These are phyloP conservation scores for Macrotrachela quadricornifera DNA, from an alignment of 1,140 invertebrate genomes.

Conservation along the genomic window DNA sequence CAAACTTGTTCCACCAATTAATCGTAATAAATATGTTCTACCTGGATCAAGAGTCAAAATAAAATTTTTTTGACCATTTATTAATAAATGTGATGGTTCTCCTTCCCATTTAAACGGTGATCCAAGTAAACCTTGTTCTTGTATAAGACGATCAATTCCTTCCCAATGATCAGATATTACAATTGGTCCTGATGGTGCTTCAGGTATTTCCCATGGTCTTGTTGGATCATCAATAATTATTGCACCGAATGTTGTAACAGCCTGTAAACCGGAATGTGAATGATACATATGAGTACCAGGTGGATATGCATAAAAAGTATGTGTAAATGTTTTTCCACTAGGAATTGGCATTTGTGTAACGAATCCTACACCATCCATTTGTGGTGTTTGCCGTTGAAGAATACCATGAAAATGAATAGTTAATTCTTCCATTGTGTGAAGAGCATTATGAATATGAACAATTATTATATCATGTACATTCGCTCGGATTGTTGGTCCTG, in stretches of 20 bases:
- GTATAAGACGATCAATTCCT: too few relatives aligned
- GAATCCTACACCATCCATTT: constrained; percentile 69
- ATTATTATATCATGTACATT: constrained; percentile 62
- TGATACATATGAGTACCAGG: constrained; percentile 19
- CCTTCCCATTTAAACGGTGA: too few relatives aligned
- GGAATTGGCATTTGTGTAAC: constrained; percentile 71
- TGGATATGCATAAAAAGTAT: constrained; percentile 36
- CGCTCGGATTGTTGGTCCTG: constrained; percentile 37
- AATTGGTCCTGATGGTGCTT: too few relatives aligned
- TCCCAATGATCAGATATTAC: too few relatives aligned
- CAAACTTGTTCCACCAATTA: too few relatives aligned
- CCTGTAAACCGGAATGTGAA: constrained; percentile 18
- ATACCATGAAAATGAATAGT: constrained; percentile 71
- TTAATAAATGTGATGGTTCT: too few relatives aligned
- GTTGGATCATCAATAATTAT: constrained; percentile 41
- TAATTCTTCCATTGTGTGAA: constrained; percentile 49
- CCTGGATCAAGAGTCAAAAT: too few relatives aligned
- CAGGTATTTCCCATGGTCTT: too few relatives aligned
- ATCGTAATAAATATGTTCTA: too few relatives aligned
- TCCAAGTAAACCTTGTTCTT: too few relatives aligned
- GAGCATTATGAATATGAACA: constrained; percentile 56
- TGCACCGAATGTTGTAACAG: constrained; percentile 53
- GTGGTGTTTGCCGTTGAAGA: constrained; percentile 53
- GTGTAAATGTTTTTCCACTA: constrained; percentile 58
- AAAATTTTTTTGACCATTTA: too few relatives aligned